Evolutionary conservation across 2,113 vertebrate species (phyloP).

Genomic region (Echinops telfairi): DNA sequence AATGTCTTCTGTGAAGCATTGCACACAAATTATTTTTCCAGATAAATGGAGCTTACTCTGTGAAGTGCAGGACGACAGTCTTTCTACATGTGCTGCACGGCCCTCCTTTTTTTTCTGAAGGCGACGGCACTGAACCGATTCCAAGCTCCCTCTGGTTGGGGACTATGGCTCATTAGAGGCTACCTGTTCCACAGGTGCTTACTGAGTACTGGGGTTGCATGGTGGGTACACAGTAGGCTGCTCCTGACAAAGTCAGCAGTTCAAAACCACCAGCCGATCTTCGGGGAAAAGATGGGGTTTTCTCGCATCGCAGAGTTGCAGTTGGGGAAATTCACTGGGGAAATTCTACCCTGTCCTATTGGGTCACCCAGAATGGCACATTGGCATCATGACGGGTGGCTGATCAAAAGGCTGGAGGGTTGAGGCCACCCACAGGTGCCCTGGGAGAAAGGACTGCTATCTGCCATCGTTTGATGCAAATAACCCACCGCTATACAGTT

Average conservation of each 20-base stretch:
- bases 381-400: too few relatives aligned
- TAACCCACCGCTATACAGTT: too few relatives aligned
- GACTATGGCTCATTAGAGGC: background rate
- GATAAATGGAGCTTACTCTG: constrained; percentile 50
- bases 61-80: constrained; percentile 51
- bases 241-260: background rate
- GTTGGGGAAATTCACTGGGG: too few relatives aligned
- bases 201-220: background rate
- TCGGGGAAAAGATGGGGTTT: too few relatives aligned
- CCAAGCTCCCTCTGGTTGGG: background rate
- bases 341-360: too few relatives aligned
- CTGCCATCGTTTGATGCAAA: background rate
- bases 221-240: background rate
- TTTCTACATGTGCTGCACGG: constrained; percentile 25
- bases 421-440: background rate
- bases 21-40: constrained; percentile 65
- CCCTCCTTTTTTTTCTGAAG: constrained; percentile 32
- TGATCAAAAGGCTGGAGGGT: background rate
- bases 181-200: background rate
- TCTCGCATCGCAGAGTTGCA: too few relatives aligned
- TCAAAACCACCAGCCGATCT: too few relatives aligned
- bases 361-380: too few relatives aligned
- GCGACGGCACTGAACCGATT: background rate
- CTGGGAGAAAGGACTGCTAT: background rate
- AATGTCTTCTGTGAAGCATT: constrained; percentile 39